Evolutionary conservation across 2,113 vertebrate species (phyloP).

Genomic region (Camelus dromedarius): DNA sequence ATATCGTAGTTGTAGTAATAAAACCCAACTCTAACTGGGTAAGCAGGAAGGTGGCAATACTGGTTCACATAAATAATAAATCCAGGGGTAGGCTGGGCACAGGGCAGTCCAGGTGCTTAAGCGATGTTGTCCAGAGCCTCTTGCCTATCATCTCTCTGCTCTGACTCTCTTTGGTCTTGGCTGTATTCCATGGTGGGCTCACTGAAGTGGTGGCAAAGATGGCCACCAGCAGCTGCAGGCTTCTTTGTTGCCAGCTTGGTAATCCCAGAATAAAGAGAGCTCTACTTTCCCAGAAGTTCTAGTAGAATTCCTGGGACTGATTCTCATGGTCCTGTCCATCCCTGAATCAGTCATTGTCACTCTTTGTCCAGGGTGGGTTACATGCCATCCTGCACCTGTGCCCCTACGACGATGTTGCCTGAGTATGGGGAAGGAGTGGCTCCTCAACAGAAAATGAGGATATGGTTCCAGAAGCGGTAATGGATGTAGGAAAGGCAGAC

Average conservation of each 20-base stretch:
- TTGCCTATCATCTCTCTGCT: not conserved
- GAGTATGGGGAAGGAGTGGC: not conserved
- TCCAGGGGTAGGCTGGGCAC: not conserved
- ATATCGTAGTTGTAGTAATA: not conserved
- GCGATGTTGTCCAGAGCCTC: not conserved
- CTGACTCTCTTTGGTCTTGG: not conserved
- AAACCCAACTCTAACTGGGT: not conserved
- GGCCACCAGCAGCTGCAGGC: constrained; percentile 5
- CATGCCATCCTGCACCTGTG: not conserved
- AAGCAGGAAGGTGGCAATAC: not conserved
- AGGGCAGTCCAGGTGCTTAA: not conserved
- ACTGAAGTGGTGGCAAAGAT: not conserved
- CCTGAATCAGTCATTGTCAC: not conserved
- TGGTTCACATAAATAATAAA: not conserved
- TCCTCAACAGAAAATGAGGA: not conserved
- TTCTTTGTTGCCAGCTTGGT: not conserved
- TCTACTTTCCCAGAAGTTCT: constrained; percentile 41
- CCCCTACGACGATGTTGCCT: not conserved
- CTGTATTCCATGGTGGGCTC: not conserved
- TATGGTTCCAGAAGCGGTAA: not conserved
- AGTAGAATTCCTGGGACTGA: constrained; percentile 16
- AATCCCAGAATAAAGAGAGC: constrained; percentile 51
- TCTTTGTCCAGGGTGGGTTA: not conserved
- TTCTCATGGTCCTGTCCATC: not conserved
- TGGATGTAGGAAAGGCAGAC: not conserved